Evolutionary conservation across 2,113 vertebrate species (phyloP).

Genomic region (Kryptolebias marmoratus): DNA sequence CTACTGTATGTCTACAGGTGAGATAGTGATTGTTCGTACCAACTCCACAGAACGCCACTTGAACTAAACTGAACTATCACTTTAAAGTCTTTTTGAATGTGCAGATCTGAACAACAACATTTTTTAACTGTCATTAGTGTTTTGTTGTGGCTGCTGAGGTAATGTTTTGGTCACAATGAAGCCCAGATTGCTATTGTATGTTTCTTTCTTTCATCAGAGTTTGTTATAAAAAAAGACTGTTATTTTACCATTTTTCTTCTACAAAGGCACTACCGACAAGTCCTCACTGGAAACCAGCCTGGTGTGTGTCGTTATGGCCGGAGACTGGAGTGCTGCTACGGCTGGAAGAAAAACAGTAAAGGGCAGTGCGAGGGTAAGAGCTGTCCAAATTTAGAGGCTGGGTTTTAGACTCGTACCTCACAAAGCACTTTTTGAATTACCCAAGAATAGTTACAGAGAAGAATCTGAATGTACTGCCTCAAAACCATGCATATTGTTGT

Average conservation of each 20-base stretch:
- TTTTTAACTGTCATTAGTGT: background rate
- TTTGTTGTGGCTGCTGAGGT: conserved; percentile 3
- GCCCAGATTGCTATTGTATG: background rate
- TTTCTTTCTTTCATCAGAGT: background rate
- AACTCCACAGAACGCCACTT: background rate
- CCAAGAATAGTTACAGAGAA: background rate
- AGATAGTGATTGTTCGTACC: too few species aligned
- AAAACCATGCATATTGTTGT: conserved; percentile 9
- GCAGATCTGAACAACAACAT: background rate
- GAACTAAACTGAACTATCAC: background rate
- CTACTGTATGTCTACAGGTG: too few species aligned
- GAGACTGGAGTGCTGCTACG: conserved; percentile 91
- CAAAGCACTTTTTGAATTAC: background rate
- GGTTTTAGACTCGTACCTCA: background rate
- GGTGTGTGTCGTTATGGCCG: conserved; percentile 91
- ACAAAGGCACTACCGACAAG: conserved; percentile 77
- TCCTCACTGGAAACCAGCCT: conserved; percentile 74
- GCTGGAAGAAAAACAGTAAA: conserved; percentile 90
- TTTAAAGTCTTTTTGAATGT: background rate
- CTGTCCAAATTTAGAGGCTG: background rate
- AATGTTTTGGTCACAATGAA: background rate
- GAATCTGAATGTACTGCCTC: background rate
- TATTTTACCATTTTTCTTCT: conserved; percentile 38
- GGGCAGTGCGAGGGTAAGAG: conserved; percentile 92
- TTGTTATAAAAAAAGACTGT: conserved; percentile 12